Evolutionary conservation across 1,140 invertebrate genomes (phyloP).

Genomic region (Zophobas morio): DNA sequence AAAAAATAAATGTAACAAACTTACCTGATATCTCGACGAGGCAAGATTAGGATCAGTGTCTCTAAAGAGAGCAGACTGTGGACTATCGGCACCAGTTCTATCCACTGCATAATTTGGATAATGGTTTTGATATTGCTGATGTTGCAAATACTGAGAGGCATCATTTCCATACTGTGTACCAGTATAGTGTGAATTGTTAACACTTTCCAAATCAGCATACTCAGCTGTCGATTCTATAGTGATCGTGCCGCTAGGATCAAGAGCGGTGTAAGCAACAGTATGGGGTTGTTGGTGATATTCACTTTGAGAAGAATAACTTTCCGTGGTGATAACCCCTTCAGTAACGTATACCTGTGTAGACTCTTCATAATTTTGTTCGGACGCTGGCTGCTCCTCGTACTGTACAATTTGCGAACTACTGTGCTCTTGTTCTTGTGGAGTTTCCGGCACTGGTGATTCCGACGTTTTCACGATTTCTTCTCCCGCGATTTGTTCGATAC

Average conservation of each 20-base stretch:
- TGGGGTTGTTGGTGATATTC: conserved; percentile 34
- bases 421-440: conserved; percentile 41
- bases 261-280: conserved; percentile 7
- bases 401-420: conserved; percentile 32
- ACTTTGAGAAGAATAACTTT: conserved; percentile 20
- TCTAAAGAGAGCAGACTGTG: conserved; percentile 53
- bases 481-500: conserved; percentile 47
- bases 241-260: conserved; percentile 20
- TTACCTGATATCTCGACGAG: conserved; percentile 58
- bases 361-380: conserved; percentile 44
- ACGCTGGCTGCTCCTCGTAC: conserved; percentile 37
- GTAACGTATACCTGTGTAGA: background rate
- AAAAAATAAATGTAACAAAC: conserved; percentile 19
- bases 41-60: conserved; percentile 60
- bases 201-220: conserved; percentile 60
- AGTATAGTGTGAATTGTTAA: conserved; percentile 55
- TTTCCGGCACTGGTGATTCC: conserved; percentile 39
- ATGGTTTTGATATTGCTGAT: conserved; percentile 57
- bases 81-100: conserved; percentile 54
- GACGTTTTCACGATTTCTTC: conserved; percentile 59
- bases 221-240: conserved; percentile 52
- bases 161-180: conserved; percentile 32
- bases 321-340: conserved; percentile 27
- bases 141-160: conserved; percentile 56
- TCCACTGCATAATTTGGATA: conserved; percentile 47